Base-by-base conservation (phyloP, 2,888 invertebrate species). In the Nyleta sp. region DNA sequence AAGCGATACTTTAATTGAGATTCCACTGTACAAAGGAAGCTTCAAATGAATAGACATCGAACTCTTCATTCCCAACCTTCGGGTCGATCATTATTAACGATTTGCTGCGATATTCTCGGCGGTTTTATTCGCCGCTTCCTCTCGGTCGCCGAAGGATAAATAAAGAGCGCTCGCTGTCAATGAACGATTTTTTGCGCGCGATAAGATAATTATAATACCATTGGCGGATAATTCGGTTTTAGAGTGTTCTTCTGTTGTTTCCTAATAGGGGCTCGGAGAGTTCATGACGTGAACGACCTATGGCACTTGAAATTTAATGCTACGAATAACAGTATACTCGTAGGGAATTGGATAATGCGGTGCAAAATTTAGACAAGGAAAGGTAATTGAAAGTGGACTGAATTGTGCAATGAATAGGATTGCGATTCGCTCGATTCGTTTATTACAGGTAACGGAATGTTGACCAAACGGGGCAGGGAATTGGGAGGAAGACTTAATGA, bases 301-400 rank as follows among this genome's bases (percentile, higher is more conserved):
- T 28, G 57, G 28, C 53, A 53, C 53, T 35, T 35, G 35, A 35
- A 53, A 53, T 53, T 53, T 53, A 35, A 28, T n/a, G 35, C 13
- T 5, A 13, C 4, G 22, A 31, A 20, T 46, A 46, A 44, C 42
- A 40, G 24, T 48, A 48, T 15, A 28, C 15, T 18, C 10, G 44
- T 20, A n/a, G 53, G 38, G 10, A 55, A 42, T 28, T 28, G 22
- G 57, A 57, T 57, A 57, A 28, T 28, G n/a, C 48, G 60, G 60
- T 17, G 46, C 35, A 35, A 48, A 46, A 22, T 60, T 60, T 22
- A n/a, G 22, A 22, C 38, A 15, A 40, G 11, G 2, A 20, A 17
- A 53, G 53, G 15, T 24, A 22, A 42, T 60, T 48, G 60, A 31
- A 60, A 60, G 48, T 48, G 22, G 40, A 7, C 22, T 17, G n/a